Conservation (phyloP, 2,113 vertebrate species). For the Tragelaphus buxtoni region DNA sequence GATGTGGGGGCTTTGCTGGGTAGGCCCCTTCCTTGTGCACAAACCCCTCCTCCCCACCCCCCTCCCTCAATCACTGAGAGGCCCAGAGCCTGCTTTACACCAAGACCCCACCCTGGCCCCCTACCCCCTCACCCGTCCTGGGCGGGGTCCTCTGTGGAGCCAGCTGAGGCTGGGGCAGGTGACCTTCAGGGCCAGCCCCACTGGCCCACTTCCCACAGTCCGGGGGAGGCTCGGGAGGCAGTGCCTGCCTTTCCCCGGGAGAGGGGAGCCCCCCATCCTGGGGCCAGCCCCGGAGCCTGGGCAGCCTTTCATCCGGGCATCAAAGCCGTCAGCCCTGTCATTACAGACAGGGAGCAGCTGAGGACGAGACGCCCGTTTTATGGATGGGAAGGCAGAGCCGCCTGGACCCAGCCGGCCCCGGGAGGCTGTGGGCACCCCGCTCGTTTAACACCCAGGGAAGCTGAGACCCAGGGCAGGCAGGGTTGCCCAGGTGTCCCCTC, state of each 20-base stretch:
- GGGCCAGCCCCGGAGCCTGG: background rate
- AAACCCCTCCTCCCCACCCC: background rate
- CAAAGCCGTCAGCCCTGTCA: constrained; percentile 29
- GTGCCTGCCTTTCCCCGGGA: background rate
- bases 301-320: constrained; percentile 30
- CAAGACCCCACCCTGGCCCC: rapidly evolving
- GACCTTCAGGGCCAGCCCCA: background rate
- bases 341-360: background rate
- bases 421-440: background rate
- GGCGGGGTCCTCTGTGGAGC: background rate
- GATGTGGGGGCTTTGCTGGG: background rate
- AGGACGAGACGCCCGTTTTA: constrained; percentile 25
- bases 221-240: rapidly evolving
- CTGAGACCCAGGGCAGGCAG: rapidly evolving
- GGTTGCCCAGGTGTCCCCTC: background rate
- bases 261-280: background rate
- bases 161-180: background rate
- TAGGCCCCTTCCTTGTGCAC: background rate
- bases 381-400: background rate
- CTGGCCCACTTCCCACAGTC: background rate
- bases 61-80: rapidly evolving
- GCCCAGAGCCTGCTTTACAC: background rate
- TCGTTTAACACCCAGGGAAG: rapidly evolving
- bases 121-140: rapidly evolving
- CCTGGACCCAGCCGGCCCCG: background rate